Evolutionary conservation across 2,888 invertebrate species (phyloP), one percentile per base, ranked within the genome.

Genomic region (Proisotoma minuta): DNA sequence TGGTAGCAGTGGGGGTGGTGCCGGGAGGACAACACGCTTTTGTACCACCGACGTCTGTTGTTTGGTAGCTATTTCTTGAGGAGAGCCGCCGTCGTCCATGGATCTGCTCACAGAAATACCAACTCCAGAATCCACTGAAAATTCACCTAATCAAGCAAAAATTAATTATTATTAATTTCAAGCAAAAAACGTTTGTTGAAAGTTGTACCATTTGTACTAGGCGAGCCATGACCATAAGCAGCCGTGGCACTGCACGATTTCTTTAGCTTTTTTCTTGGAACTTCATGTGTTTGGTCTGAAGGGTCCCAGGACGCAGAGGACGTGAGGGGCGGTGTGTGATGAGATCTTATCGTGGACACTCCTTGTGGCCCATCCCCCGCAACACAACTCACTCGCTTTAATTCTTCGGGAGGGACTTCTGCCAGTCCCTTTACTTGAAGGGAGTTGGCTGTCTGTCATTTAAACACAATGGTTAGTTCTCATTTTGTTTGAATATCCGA

Each of bases 371-470:
- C 43, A 56, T 59, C 51, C 29, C 59, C 61, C n/a, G 29, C 59
- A 12, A 61, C 59, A 3, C 43, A 56, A 22, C 70, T 61, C n/a
- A 73, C 74, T 22, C 72, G 62, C 50, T 73, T 74, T 28, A 73
- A 62, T 48, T 74, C 74, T 10, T 73, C 74, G 2, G 70, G 85
- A 8, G 89, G 89, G 84, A 90, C 90, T 78, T 92, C 91, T 15
- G 91, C 90, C 49, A 92, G 81, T 20, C 91, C 91, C 79, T 91
- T 91, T 62, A 92, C 89, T 80, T 91, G 91, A 56, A 92, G 82
- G 78, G 88, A 86, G 77, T 90, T 89, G 1, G 91, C 91, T 26
- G 91, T 91, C 82, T 91, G 84, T n/a, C n/a, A n/a, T n/a, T n/a
- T n/a, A 64, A 85, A 87, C 84, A 79, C 12, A 58, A 40, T 27